Base-by-base conservation (phyloP, 2,888 invertebrate genomes). In the Timema podura region DNA sequence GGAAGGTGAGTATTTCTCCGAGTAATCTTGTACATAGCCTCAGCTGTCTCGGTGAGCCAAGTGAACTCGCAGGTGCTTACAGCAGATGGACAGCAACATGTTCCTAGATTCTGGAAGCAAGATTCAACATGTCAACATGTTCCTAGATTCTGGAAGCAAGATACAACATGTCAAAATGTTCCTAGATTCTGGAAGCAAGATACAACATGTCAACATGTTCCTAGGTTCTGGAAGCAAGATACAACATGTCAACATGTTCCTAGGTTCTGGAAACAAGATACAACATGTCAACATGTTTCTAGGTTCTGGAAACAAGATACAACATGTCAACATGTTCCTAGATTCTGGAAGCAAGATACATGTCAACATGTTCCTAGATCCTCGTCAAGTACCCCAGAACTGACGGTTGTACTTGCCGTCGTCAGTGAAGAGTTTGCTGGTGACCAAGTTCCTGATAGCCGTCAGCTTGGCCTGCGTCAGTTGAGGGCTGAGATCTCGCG, bases 11-110 rank as follows among this genome's bases (percentile, higher is more conserved):
- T 48, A 96, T 88, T 79, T 96, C 95, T 0, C 92, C 91, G 10
- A 97, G 83, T 76, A 96, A 94, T 72, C 93, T 93, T 0, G 95
- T 91, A 78, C 95, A 95, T 6, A 93, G 86, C 13, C 89, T 85
- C 48, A 96, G 81, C 78, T 96, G 77, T 93, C 93, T 30, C 93
- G 87, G 0, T 91, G 87, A 0, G 89, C 88, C 5, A 96, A 83
- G 79, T 96, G 95, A 44, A 90, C 88, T 48, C 93, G 88, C 54
- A 97, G 81, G 77, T 96, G 95, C 74, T 91, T 89, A 79, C 95
- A 94, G 48, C 93, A 91, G 2, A 93, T 91, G 0, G 90, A 88
- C 44, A 97, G 83, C 6, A 97, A 85, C 70, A 93, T 87, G 77
- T 90, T 91, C 70, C 96, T 87, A 1, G 95, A 93, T 81, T 95